A percentile compares a stretch with the other conserved stretches of the same genome.
phyloP scores from a whole-genome alignment of 1,140 invertebrate species.

The Amyelois transitella region DNA sequence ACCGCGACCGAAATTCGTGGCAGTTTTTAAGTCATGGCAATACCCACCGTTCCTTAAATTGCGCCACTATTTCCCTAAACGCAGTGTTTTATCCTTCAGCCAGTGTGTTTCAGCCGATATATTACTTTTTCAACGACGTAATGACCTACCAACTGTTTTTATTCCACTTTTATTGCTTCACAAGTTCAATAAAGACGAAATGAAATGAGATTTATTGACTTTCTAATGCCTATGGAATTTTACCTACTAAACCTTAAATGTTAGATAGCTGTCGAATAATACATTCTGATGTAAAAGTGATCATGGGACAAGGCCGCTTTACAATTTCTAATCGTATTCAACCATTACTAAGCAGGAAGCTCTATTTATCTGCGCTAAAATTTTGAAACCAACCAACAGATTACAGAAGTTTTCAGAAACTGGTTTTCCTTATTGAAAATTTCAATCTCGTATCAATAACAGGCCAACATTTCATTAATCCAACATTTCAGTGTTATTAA shows the following conservation, averaged over 20 bases:
- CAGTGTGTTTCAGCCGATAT: conserved; percentile 17
- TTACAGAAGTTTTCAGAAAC: too few species aligned
- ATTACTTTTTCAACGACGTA: conserved; percentile 14
- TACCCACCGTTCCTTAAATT: conserved; percentile 34
- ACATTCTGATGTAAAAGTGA: too few species aligned
- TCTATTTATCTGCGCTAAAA: too few species aligned
- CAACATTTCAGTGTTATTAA: conserved; percentile 43
- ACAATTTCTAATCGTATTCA: too few species aligned
- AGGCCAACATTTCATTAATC: background rate
- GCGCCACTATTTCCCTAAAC: conserved; percentile 45
- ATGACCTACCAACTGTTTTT: conserved; percentile 1
- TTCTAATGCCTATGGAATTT: background rate
- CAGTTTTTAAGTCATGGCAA: background rate
- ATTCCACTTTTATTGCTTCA: background rate
- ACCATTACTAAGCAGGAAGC: too few species aligned
- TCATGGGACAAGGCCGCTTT: too few species aligned
- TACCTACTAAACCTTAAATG: background rate
- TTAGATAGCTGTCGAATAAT: background rate
- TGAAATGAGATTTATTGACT: background rate
- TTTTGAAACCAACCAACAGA: too few species aligned
- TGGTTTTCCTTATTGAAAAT: too few species aligned
- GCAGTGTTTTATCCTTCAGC: conserved; percentile 37
- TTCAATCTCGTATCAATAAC: too few species aligned
- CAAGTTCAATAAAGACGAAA: background rate
- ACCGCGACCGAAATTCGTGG: too few species aligned